Base-by-base conservation (phyloP, 2,113 vertebrate species). In the Aplodontia rufa region DNA sequence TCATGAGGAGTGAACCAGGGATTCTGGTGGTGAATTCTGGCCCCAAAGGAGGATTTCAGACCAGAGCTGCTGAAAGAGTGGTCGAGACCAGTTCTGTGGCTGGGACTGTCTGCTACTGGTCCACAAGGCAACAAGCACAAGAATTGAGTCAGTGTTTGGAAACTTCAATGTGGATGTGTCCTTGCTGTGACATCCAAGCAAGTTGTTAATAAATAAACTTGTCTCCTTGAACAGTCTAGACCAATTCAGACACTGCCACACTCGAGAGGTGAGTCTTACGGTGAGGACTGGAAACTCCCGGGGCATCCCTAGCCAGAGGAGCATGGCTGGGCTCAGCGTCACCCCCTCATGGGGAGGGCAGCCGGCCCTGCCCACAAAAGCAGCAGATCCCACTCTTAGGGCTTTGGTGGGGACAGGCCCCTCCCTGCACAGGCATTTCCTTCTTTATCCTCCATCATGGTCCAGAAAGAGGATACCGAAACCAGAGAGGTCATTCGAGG, bases 141-240 rank as follows among this genome's bases (percentile, higher is more conserved):
- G n/a, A 49, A 22, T 3, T 9, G 22, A 76, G 26, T 8, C 42
- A 83, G 90, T 47, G 2, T 60, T 64, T 89, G 51, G 80, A 79
- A 90, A 94, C 76, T 8, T 10, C 0, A 8, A 75, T 5, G 26
- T 24, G 81, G 64, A 40, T 51, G 35, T 71, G 64, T 74, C 90
- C 80, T 93, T n/a, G 93, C 60, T 6, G 30, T 8, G 83, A 81
- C 64, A 89, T 16, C 85, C 13, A 20, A 26, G 26, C 40, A 10
- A 40, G 64, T 17, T 42, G 85, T 83, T 45, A 55, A 80, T 22
- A 91, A 55, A 80, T 22, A 91, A 71, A 68, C 40, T 51, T 4
- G 10, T 80, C 62, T 93, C 35, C 3, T 28, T 26, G 49, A 42
- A 62, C 71, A 71, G 64, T 94, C 89, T 80, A 85, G 95, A 76